Conservation (phyloP, 2,888 invertebrate genomes). For the Aproaerema taeniolella region DNA sequence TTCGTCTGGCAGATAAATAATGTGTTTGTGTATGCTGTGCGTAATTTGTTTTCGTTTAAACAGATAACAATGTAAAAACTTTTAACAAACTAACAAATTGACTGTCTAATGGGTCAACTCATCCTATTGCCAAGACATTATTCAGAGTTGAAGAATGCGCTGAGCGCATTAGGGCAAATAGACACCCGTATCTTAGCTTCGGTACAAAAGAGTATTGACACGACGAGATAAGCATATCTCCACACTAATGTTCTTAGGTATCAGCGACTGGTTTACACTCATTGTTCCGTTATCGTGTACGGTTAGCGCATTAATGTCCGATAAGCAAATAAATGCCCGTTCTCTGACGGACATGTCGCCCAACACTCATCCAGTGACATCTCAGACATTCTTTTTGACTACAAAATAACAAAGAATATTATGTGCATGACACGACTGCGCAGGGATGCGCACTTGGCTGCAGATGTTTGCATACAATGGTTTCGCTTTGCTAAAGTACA, state of each 20-base stretch:
- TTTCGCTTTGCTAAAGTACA: constrained; percentile 1
- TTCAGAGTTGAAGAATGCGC: constrained; percentile 64
- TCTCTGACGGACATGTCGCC: constrained; percentile 30
- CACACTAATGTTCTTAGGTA: constrained; percentile 59
- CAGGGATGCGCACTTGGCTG: constrained; percentile 21
- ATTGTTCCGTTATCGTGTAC: constrained; percentile 71
- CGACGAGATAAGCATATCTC: constrained; percentile 67
- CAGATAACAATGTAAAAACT: constrained; percentile 42
- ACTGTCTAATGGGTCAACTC: constrained; percentile 53
- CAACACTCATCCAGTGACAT: constrained; percentile 22
- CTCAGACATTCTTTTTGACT: constrained; percentile 17
- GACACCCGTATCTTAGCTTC: constrained; percentile 70
- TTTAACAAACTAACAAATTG: constrained; percentile 30
- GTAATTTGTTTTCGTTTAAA: constrained; percentile 29
- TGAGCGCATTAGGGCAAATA: constrained; percentile 67
- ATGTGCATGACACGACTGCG: constrained; percentile 20
- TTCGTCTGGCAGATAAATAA: constrained; percentile 25
- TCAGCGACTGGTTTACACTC: constrained; percentile 60
- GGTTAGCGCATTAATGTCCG: constrained; percentile 66
- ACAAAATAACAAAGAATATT: constrained; percentile 19
- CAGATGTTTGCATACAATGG: constrained; percentile 11
- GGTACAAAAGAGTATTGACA: constrained; percentile 76
- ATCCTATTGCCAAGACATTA: constrained; percentile 52
- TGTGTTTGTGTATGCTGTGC: constrained; percentile 23
- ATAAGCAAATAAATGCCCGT: constrained; percentile 65